A percentile compares a stretch with the other conserved stretches of the same genome.
These are phyloP conservation scores for Hippocampus zosterae DNA, from an alignment of 2,113 vertebrate species.

Conservation along the genomic window DNA sequence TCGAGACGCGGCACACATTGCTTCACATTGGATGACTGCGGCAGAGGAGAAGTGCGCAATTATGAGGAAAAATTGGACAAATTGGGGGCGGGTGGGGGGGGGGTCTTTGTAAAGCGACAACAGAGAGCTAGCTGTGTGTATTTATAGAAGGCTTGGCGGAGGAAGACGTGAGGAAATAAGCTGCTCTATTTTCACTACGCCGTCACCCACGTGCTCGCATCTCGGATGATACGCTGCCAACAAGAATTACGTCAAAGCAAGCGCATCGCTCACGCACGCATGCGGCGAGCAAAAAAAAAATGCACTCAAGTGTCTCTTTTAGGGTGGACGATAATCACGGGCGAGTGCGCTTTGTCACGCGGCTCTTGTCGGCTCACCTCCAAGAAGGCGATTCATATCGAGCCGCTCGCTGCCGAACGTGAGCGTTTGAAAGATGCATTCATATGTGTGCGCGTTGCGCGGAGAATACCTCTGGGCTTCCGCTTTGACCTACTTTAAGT, in stretches of 20 bases:
- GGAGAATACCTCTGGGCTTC: constrained; percentile 58
- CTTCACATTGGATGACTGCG: constrained; percentile 6
- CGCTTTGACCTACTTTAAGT: constrained; percentile 69
- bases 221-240: constrained; percentile 52
- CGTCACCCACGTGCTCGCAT: constrained; percentile 40
- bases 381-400: neutral
- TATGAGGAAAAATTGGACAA: constrained; percentile 27
- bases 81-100: constrained; percentile 5
- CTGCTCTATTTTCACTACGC: constrained; percentile 51
- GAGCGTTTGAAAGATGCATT: neutral
- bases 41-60: constrained; percentile 18
- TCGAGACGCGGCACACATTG: neutral
- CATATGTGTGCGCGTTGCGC: constrained; percentile 8
- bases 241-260: constrained; percentile 42
- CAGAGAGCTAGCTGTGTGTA: constrained; percentile 9
- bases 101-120: constrained; percentile 11
- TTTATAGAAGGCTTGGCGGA: constrained; percentile 39
- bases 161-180: constrained; percentile 57
- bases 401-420: neutral
- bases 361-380: neutral
- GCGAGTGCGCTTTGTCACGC: neutral
- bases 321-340: neutral
- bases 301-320: neutral
- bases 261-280: neutral
- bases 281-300: neutral